Evolutionary conservation across 2,113 vertebrate genomes (phyloP), one percentile per base, ranked within the genome.

Genomic region (Hydrochoerus hydrochaeris): DNA sequence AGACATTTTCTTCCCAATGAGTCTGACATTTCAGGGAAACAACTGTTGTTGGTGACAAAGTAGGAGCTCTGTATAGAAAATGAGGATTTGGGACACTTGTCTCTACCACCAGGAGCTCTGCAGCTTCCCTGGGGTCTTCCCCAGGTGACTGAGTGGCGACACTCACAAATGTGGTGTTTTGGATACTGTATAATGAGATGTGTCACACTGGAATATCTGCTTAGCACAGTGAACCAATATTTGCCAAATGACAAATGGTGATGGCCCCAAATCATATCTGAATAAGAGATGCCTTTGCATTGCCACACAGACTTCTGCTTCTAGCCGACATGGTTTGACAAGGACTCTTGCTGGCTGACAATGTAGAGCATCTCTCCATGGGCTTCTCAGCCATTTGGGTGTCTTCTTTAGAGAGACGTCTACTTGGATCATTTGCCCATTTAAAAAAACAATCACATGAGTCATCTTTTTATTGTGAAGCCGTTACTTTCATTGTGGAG

Each of bases 1-100:
- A 95, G 90, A 78, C 30, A 38, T 91, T 96, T 94, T 85, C 54
- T 92, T 94, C 65, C 82, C 96, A 94, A 90, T 96, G 85, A 95
- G 80, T 20, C 49, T 80, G 77, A n/a, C 49, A 54, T 80, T 80
- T 80, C 77, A 80, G 77, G 92, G 94, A 95, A 97, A 93, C 84
- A 97, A 41, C 38, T 67, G 81, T 93, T 92, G 82, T 87, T 71
- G 92, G 32, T 69, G 49, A 67, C 89, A 88, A 95, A 97, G 96
- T 57, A 19, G 1, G 65, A 91, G 5, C 82, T 95, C 96, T 96
- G 44, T 57, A 87, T 73, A 52, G 83, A 92, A 96, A 94, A 67
- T 88, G 44, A 88, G 81, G 57, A 57, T 89, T 96, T 95, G 78
- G 82, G 83, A 77, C 10, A 62, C 78, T 89, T 85, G 35, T 4